Base-by-base conservation (phyloP, 2,888 invertebrate genomes). In the Lampropteryx suffumata region DNA sequence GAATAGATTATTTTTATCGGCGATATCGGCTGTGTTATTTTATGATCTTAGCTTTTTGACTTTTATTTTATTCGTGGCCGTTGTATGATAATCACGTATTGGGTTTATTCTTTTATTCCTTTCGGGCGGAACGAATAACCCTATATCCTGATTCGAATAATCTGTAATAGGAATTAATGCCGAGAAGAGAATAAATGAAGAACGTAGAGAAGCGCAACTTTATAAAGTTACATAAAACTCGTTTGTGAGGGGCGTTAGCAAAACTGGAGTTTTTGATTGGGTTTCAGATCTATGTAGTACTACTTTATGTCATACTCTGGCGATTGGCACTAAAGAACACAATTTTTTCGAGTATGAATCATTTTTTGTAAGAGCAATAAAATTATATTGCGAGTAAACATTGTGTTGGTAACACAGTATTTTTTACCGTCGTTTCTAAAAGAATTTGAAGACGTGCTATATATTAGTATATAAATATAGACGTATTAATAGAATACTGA, bases 1-100 rank as follows among this genome's bases (percentile, higher is more conserved):
- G 67, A 71, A 72, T 71, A 66, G 55, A 69, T 66, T 70, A 71
- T 45, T 51, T 37, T 65, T 65, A 68, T 64, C 43, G 57, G 40
- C 61, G 48, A 67, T 69, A 64, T 58, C 47, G 50, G 57, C 50
- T 61, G 55, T 57, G 61, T 64, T 67, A 65, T 73, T 72, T 68
- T 65, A 61, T 55, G 62, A 58, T 62, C 61, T 50, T 49, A 36
- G 21, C 33, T 34, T 55, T 63, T 64, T 61, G 62, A 62, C 59
- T 57, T 64, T 66, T 62, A 61, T 69, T 65, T 59, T 63, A 61
- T 62, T 63, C 57, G 46, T 37, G 53, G 49, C 44, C 44, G 43
- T 57, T 50, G 51, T 50, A 34, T 45, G 50, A 59, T 61, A 55
- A 63, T 64, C 55, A 55, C 50, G 57, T 59, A 65, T 62, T 32